phyloP scores from a whole-genome alignment of 2,113 vertebrate genomes.

The Oophaga pumilio region DNA sequence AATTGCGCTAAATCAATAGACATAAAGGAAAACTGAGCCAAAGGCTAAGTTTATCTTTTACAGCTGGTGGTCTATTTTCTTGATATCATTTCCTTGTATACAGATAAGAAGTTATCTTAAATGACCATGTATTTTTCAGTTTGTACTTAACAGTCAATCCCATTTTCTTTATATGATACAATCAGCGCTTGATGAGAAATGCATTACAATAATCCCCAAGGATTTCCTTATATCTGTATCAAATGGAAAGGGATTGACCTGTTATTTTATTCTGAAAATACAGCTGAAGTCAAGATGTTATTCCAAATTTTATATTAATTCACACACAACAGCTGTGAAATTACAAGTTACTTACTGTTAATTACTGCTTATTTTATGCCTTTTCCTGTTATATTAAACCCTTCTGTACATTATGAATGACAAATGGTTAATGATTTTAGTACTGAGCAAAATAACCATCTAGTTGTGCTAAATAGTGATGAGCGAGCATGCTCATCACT shows the following conservation, averaged over 20 bases:
- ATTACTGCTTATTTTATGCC: neutral
- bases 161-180: conserved; percentile 79
- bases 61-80: conserved; percentile 83
- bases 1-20: conserved; percentile 35
- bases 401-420: neutral
- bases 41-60: conserved; percentile 86
- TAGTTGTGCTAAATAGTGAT: neutral
- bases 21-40: conserved; percentile 69
- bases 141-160: conserved; percentile 85
- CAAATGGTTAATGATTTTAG: neutral
- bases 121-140: conserved; percentile 96
- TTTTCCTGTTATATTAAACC: neutral
- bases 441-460: neutral
- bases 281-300: conserved; percentile 68
- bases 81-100: conserved; percentile 84
- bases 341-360: neutral
- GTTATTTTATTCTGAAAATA: conserved; percentile 69
- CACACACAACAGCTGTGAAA: neutral
- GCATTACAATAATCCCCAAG: conserved; percentile 78
- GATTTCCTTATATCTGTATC: conserved; percentile 85
- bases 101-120: conserved; percentile 97
- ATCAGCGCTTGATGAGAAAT: conserved; percentile 80
- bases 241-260: conserved; percentile 81
- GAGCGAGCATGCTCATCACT: too few species aligned
- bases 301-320: conserved; percentile 68